A percentile compares a stretch with the other conserved stretches of the same genome.
phyloP scores from a whole-genome alignment of 1,140 invertebrate species.

The Trialeurodes vaporariorum region DNA sequence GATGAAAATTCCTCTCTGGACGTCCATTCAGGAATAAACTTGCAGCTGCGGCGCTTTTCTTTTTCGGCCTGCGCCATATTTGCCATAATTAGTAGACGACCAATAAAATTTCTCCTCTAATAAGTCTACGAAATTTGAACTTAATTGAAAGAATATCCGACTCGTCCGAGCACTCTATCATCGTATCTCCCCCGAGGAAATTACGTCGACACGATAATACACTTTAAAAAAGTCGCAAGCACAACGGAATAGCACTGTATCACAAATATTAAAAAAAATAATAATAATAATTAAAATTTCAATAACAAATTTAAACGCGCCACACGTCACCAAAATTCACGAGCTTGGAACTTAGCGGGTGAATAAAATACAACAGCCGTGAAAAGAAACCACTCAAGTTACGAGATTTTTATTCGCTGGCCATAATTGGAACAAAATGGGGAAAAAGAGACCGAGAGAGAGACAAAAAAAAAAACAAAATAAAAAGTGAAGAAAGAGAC shows the following conservation, averaged over 20 bases:
- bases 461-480: background rate
- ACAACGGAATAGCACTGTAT: too few relatives aligned
- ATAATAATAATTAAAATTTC: too few relatives aligned
- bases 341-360: background rate
- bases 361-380: background rate
- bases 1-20: slow-evolving; percentile 26
- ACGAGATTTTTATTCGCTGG: background rate
- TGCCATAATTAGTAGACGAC: background rate
- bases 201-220: background rate
- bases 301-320: background rate
- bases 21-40: slow-evolving; percentile 30
- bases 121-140: background rate
- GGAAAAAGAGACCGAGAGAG: background rate
- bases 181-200: background rate
- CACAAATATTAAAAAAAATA: too few relatives aligned
- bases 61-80: slow-evolving; percentile 25
- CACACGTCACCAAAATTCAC: background rate
- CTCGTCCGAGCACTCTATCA: background rate
- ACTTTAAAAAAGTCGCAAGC: background rate
- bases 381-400: background rate
- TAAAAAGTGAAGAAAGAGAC: background rate
- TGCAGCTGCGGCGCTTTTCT: slow-evolving; percentile 30
- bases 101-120: background rate
- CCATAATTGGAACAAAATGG: background rate
- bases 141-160: background rate